Percentiles rank a stretch among this genome's conserved stretches.
These are phyloP conservation scores for Nymphalis io DNA, from an alignment of 1,140 invertebrate genomes.

Conservation along the genomic window DNA sequence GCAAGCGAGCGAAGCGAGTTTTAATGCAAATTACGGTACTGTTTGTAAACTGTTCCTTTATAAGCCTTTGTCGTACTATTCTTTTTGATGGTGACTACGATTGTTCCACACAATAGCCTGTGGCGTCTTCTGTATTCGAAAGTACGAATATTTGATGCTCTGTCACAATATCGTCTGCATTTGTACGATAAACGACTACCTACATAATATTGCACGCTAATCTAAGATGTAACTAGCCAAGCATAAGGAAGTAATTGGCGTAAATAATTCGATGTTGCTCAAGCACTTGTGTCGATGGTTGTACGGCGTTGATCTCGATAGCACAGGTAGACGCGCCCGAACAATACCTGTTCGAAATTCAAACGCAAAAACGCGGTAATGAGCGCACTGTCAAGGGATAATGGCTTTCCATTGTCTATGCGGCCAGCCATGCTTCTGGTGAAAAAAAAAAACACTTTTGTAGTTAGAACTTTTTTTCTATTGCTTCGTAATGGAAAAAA, in stretches of 20 bases:
- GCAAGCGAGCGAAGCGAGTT: not conserved
- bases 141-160: slow-evolving; percentile 28
- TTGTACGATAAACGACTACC: slow-evolving; percentile 11
- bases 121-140: slow-evolving; percentile 24
- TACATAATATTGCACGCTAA: slow-evolving; percentile 15
- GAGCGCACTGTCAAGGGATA: slow-evolving; percentile 68
- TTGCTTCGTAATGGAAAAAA: slow-evolving; percentile 25
- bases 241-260: slow-evolving; percentile 29
- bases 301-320: slow-evolving; percentile 47
- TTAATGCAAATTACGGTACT: slow-evolving; percentile 28
- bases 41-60: slow-evolving; percentile 28
- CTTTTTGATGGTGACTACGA: slow-evolving; percentile 11
- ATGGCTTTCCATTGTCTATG: slow-evolving; percentile 74
- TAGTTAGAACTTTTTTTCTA: slow-evolving; percentile 37
- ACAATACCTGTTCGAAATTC: slow-evolving; percentile 58
- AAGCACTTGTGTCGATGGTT: slow-evolving; percentile 25
- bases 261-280: slow-evolving; percentile 23
- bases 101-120: slow-evolving; percentile 17
- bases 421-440: slow-evolving; percentile 53
- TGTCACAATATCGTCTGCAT: slow-evolving; percentile 26
- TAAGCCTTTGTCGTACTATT: slow-evolving; percentile 17
- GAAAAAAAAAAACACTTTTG: slow-evolving; percentile 48
- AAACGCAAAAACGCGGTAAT: slow-evolving; percentile 75
- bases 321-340: slow-evolving; percentile 71
- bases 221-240: not conserved